Evolutionary conservation across 1,140 invertebrate genomes (phyloP).

Genomic region (Pteromalus puparum): DNA sequence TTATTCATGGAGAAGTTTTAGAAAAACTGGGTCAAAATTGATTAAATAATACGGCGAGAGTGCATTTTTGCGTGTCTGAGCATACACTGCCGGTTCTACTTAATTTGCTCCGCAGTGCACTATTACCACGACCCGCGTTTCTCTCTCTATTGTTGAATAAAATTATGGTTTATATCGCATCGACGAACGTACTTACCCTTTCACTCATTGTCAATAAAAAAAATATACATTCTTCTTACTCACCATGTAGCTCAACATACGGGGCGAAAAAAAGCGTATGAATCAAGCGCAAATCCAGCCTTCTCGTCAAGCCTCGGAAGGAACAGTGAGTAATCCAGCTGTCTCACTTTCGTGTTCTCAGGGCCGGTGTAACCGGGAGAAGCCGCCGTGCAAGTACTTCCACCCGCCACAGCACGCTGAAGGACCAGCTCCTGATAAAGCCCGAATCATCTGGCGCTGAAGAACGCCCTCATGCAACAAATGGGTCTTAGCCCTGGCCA

Average conservation of each 20-base stretch:
- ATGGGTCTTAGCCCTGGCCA: slow-evolving; percentile 93
- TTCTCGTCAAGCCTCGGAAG: background rate
- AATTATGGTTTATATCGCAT: too few species aligned
- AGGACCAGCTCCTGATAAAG: slow-evolving; percentile 99
- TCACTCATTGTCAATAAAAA: too few species aligned
- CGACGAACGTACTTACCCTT: too few species aligned
- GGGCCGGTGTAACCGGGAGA: slow-evolving; percentile 99
- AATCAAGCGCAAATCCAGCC: background rate
- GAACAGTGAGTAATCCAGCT: background rate
- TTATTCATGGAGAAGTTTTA: background rate
- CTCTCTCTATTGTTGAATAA: too few species aligned
- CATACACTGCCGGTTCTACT: background rate
- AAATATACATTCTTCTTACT: too few species aligned
- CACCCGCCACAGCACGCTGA: slow-evolving; percentile 99
- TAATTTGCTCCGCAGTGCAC: background rate
- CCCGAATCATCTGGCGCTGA: slow-evolving; percentile 98
- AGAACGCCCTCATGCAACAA: slow-evolving; percentile 97
- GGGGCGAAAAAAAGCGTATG: too few species aligned
- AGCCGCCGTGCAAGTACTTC: slow-evolving; percentile 99
- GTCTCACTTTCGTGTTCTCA: slow-evolving; percentile 75
- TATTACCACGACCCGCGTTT: too few species aligned
- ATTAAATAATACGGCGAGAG: background rate
- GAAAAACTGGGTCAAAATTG: background rate
- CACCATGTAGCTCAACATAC: too few species aligned
- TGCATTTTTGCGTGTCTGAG: background rate